Evolutionary conservation across 2,797 vertebrate species (phyloP), one percentile per base, ranked within the genome.

Genomic region (Chloroceryle inda): DNA sequence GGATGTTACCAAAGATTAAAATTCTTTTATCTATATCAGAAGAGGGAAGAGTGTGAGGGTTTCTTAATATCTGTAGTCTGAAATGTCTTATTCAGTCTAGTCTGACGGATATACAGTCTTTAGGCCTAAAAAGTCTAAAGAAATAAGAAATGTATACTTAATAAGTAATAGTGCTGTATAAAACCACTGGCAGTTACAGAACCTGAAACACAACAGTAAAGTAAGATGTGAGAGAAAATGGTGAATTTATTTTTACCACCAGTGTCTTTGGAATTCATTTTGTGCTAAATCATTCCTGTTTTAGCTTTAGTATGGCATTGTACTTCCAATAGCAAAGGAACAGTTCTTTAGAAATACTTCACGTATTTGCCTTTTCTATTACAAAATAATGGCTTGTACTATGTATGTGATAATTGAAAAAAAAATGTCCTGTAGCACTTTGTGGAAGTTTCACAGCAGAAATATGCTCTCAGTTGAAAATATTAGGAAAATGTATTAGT

Each of bases 1-100:
- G 76, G 71, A 21, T 27, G 0, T 11, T 38, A 33, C 1, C 0
- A 33, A 75, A 29, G 5, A 55, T 4, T 1, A 56, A 72, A 58
- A 29, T 6, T 35, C 8, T 22, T 52, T 85, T 63, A n/a, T 31
- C 16, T 64, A 6, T 33, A 73, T 21, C 16, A 72, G 50, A 83
- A 67, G 6, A 80, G 38, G 38, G 38, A 38, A 13, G 38, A 56
- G 2, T 3, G 5, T 61, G 29, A 84, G 2, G 1, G 6, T 71
- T 55, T 62, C 40, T 61, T 85, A 52, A 49, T 66, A 10, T 67
- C 40, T 40, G 29, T 31, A 75, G 11, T 7, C 37, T 38, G 6
- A 86, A 86, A 68, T 72, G 11, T 66, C 11, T 49, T 53, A 35
- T 16, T 80, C 8, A 21, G 9, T 62, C 53, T 72, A 33, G 10